Evolutionary conservation across 53 echinoderm and acorn worm genomes (phyloP).

Genomic region (Holothuria scabra): DNA sequence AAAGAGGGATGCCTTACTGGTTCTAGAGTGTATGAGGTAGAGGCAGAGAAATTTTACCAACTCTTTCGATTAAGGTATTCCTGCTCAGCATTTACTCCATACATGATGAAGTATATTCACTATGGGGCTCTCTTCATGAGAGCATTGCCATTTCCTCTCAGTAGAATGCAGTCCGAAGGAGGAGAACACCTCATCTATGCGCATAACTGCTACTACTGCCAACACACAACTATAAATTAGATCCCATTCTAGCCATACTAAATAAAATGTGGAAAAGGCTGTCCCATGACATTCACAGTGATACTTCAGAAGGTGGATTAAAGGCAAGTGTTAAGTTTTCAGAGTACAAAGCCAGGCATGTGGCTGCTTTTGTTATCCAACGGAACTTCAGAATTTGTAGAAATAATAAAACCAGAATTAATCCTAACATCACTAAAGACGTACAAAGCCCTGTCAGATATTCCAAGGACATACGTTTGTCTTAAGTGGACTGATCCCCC

Average conservation of each 20-base stretch:
- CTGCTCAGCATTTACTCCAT: conserved; percentile 59
- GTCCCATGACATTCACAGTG: not conserved
- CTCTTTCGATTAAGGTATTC: conserved; percentile 56
- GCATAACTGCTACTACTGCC: conserved; percentile 63
- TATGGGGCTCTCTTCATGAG: conserved; percentile 56
- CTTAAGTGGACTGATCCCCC: not conserved
- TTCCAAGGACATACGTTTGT: not conserved
- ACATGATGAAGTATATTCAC: conserved; percentile 67
- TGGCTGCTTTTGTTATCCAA: conserved; percentile 16
- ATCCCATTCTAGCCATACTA: conserved; percentile 25
- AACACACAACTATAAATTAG: conserved; percentile 70
- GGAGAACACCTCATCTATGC: conserved; percentile 70
- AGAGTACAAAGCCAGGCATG: not conserved
- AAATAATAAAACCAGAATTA: not conserved
- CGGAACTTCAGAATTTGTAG: not conserved
- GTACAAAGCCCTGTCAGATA: not conserved
- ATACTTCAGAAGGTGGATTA: not conserved
- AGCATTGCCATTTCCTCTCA: conserved; percentile 44
- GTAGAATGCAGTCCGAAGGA: conserved; percentile 69
- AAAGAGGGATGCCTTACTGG: not conserved
- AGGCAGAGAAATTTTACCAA: conserved; percentile 65
- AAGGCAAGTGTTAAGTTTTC: not conserved
- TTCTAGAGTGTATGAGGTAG: not conserved
- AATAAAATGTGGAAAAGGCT: conserved; percentile 35
- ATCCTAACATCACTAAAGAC: not conserved